phyloP scores from a whole-genome alignment of 2,113 vertebrate genomes.

The Oriolus oriolus region DNA sequence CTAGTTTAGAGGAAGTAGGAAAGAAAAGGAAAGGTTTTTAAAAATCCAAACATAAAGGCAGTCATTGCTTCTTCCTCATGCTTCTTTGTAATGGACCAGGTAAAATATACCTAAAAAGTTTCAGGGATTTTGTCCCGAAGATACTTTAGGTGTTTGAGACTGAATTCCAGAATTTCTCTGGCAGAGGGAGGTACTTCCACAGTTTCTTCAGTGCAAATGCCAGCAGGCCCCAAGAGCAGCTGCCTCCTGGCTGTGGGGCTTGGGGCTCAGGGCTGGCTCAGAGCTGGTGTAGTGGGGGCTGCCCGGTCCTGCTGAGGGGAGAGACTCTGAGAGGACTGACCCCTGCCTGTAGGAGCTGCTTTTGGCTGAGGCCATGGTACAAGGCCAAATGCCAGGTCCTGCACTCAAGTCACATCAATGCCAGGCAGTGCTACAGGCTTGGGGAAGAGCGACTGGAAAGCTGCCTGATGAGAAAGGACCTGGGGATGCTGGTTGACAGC shows the following conservation, averaged over 20 bases:
- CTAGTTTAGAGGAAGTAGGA: background rate
- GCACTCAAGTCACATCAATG: background rate
- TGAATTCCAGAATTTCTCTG: background rate
- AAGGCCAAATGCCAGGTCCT: background rate
- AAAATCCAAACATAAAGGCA: background rate
- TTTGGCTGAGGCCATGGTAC: background rate
- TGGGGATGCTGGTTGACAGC: accelerated
- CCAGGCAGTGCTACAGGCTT: background rate
- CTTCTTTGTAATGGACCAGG: background rate
- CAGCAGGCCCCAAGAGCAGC: background rate
- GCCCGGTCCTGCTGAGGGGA: accelerated
- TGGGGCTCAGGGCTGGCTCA: background rate
- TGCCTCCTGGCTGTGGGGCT: background rate
- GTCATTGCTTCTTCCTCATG: background rate
- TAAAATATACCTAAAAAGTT: background rate
- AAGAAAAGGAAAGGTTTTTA: background rate
- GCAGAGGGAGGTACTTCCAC: background rate
- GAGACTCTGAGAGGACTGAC: background rate
- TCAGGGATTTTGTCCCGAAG: background rate
- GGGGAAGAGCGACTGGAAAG: background rate
- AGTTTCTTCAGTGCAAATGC: background rate
- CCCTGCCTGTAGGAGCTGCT: background rate
- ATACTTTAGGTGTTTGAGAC: background rate
- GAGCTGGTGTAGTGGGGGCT: background rate
- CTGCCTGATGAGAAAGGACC: background rate